Evolutionary conservation across 2,797 vertebrate species (phyloP).

Genomic region (Mormyrops attenuatus): DNA sequence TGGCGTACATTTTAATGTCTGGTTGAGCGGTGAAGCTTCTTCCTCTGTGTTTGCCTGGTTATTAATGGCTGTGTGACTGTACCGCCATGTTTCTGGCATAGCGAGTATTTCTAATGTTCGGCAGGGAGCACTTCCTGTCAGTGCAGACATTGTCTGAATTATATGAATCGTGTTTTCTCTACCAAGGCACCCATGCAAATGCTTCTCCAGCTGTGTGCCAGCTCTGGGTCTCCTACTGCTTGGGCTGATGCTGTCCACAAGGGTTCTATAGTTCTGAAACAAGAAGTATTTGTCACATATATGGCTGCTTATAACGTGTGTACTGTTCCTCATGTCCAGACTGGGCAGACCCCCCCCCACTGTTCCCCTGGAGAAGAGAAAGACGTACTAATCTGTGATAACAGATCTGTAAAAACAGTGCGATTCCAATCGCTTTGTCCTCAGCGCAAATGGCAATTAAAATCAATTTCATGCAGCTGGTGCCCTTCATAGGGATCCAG

Average conservation of each 20-base stretch:
- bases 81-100: background rate
- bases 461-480: background rate
- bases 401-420: background rate
- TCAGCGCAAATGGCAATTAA: background rate
- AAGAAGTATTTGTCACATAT: background rate
- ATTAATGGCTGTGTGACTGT: background rate
- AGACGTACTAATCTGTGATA: background rate
- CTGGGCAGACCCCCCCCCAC: background rate
- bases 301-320: slow-evolving; percentile 6
- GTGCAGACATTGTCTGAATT: background rate
- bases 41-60: background rate
- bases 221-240: background rate
- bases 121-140: background rate
- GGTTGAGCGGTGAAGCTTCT: background rate
- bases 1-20: background rate
- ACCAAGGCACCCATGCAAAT: background rate
- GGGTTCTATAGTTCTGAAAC: background rate
- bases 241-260: background rate
- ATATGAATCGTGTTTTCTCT: background rate
- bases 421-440: background rate
- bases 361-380: background rate
- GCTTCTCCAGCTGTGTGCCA: background rate
- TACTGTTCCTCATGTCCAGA: background rate
- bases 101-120: background rate
- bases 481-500: background rate